Conservation (phyloP, 2,797 vertebrate species). For the Sebastes flavidus region DNA sequence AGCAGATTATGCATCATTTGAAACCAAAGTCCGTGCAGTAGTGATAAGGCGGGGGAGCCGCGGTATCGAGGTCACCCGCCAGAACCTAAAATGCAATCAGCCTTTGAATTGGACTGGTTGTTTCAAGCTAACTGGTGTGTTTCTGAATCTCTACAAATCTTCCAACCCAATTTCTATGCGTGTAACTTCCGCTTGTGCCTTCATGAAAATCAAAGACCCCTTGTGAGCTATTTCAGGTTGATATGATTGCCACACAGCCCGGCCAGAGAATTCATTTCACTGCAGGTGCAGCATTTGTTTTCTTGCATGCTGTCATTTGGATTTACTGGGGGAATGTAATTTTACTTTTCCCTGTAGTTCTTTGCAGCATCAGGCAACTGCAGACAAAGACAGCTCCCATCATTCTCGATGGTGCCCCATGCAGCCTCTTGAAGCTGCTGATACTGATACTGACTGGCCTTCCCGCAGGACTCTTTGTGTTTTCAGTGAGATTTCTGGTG, state of each 20-base stretch:
- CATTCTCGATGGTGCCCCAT: conserved; percentile 10
- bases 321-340: conserved; percentile 31
- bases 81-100: too few relatives aligned
- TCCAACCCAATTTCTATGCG: conserved; percentile 20
- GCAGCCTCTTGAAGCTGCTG: conserved; percentile 9
- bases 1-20: too few relatives aligned
- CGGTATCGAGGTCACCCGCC: too few relatives aligned
- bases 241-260: conserved; percentile 37
- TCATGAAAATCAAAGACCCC: conserved; percentile 47
- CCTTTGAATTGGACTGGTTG: background rate
- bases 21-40: too few relatives aligned
- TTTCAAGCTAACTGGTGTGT: background rate
- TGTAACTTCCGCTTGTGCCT: conserved; percentile 4
- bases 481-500: conserved; percentile 17
- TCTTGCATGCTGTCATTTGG: conserved; percentile 41
- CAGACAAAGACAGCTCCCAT: conserved; percentile 20
- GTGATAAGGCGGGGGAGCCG: too few relatives aligned
- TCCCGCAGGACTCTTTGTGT: conserved; percentile 26
- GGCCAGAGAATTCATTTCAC: conserved; percentile 30
- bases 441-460: conserved; percentile 13
- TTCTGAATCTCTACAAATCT: background rate
- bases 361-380: conserved; percentile 12
- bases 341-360: conserved; percentile 32
- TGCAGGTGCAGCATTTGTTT: conserved; percentile 31
- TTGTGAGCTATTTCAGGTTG: conserved; percentile 30